These are phyloP conservation scores for Sebastes trivittatus DNA, from an alignment of 2,797 vertebrate species.

Conservation along the genomic window DNA sequence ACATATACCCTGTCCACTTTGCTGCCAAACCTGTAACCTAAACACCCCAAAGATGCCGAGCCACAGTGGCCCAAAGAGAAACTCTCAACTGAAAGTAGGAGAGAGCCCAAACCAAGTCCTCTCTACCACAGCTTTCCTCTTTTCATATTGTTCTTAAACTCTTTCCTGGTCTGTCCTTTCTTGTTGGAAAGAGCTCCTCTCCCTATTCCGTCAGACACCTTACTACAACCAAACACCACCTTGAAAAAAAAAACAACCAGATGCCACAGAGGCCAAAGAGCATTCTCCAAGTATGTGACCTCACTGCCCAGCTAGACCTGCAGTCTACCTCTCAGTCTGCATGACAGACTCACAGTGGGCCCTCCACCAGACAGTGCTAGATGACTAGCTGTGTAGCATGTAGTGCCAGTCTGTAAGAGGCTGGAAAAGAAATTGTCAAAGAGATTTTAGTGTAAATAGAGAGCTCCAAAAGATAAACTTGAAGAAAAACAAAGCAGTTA, in stretches of 20 bases:
- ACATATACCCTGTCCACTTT: conserved; percentile 78
- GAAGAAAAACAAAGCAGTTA: conserved; percentile 85
- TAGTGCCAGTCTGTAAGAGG: conserved; percentile 92
- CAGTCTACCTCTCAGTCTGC: conserved; percentile 99
- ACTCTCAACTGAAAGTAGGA: conserved; percentile 80
- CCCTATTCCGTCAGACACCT: conserved; percentile 61
- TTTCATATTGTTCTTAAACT: conserved; percentile 61
- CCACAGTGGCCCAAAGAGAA: conserved; percentile 90
- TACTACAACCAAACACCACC: conserved; percentile 79
- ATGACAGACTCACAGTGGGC: conserved; percentile 91
- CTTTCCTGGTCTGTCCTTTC: conserved; percentile 60
- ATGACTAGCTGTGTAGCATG: conserved; percentile 90
- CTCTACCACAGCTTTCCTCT: conserved; percentile 75
- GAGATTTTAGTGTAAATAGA: conserved; percentile 83
- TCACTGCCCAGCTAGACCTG: conserved; percentile 97
- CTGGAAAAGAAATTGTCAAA: conserved; percentile 79
- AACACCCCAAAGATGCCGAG: conserved; percentile 82
- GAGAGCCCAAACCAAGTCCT: conserved; percentile 72
- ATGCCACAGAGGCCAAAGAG: conserved; percentile 99
- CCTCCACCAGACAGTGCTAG: conserved; percentile 91
- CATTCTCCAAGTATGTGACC: conserved; percentile 99
- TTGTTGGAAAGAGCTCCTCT: conserved; percentile 64
- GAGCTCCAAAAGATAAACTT: conserved; percentile 83
- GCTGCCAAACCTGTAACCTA: conserved; percentile 77
- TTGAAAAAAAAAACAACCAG: conserved; percentile 72